Evolutionary conservation across 2,888 invertebrate species (phyloP).

Genomic region (Zele albiditarsus): DNA sequence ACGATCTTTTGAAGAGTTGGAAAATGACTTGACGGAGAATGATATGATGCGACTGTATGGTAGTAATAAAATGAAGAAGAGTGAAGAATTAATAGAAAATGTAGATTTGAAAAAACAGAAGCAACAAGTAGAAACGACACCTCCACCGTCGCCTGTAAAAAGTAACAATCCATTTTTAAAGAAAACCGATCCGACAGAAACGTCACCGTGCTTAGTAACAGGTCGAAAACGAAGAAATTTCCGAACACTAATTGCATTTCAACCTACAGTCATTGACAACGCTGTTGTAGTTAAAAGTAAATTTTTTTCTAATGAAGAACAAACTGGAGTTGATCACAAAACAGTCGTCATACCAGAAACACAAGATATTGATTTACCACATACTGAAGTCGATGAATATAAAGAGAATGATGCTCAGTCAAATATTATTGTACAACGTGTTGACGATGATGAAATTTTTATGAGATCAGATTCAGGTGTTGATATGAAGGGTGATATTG

Average conservation of each 20-base stretch:
- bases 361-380: constrained; percentile 25
- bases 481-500: constrained; percentile 35
- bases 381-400: constrained; percentile 1
- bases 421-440: neutral
- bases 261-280: constrained; percentile 64
- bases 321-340: constrained; percentile 3
- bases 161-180: constrained; percentile 61
- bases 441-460: neutral
- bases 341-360: constrained; percentile 31
- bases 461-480: constrained; percentile 38
- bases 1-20: constrained; percentile 41
- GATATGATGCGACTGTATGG: constrained; percentile 47
- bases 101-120: constrained; percentile 29
- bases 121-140: constrained; percentile 47
- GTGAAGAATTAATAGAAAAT: constrained; percentile 29
- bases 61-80: constrained; percentile 42
- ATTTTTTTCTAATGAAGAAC: constrained; percentile 58
- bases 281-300: constrained; percentile 59
- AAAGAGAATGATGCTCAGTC: constrained; percentile 29
- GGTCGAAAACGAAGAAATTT: constrained; percentile 57
- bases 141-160: constrained; percentile 45
- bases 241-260: constrained; percentile 55
- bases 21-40: constrained; percentile 45
- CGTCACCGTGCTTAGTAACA: constrained; percentile 64
- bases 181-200: constrained; percentile 44